Base-by-base conservation (phyloP, 2,797 vertebrate species). In the Micromesistius poutassou region DNA sequence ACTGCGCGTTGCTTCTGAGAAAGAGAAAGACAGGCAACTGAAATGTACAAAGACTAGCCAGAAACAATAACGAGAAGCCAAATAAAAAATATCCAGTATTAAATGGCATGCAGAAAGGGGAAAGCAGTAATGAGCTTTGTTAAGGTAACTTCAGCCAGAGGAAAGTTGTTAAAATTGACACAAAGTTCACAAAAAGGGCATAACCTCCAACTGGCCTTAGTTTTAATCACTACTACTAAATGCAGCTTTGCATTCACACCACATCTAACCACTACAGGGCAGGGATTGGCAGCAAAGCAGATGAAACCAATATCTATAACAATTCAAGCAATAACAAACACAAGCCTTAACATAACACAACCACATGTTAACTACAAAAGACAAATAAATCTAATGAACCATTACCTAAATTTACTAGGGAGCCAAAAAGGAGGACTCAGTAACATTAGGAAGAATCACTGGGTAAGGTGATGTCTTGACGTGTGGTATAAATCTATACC, bases 1-100 rank as follows among this genome's bases (percentile, higher is more conserved):
- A 94, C 96, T 95, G 89, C 95, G 95, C 92, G 95, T 95, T 94
- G 95, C 92, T 94, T 97, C 96, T 97, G 93, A 96, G 96, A 96
- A 95, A 96, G 95, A 97, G 95, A 97, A 96, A 96, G 95, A 97
- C 94, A 96, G 95, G 96, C 92, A 94, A 94, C 96, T 96, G 94
- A 96, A 95, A 96, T 95, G 95, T 88, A 83, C 92, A 96, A 96
- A 86, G 94, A 92, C 95, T 95, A 95, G 92, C 90, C 94, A 94
- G 94, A 94, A 87, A 84, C 89, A 87, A 93, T 91, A 87, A 89
- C 91, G 92, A 93, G 79, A 87, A 89, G 84, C 86, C 87, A 85
- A 86, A 92, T 79, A 50, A 81, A 85, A 55, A n/a, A n/a, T n/a
- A 35, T 83, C 89, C 94, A 94, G 91, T 91, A 85, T 90, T 85